Evolutionary conservation across 1,140 invertebrate genomes (phyloP), one percentile per base, ranked within the genome.

Genomic region (Atta cephalotes): DNA sequence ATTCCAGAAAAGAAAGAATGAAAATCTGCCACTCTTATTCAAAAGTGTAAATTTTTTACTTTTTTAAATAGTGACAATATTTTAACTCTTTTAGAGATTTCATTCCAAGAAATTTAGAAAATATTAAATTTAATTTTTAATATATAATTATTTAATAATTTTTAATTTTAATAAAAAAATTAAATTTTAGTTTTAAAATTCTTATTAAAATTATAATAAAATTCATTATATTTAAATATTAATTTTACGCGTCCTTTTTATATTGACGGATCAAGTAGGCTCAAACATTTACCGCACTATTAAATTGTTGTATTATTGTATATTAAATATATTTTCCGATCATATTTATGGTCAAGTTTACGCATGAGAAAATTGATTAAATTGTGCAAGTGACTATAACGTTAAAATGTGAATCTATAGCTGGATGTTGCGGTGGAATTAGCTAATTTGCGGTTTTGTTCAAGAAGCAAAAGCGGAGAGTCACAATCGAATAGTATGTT

Each of bases 391-490:
- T n/a, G 39, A 84, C 35, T 62, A 60, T 51, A 74, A 84, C n/a
- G 25, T 63, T 76, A 35, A 84, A 62, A 31, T 14, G 25, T 6
- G n/a, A 31, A 16, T 21, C 62, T 66, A 53, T 31, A 21, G 2
- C 10, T 45, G 7, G 7, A 25, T 60, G 72, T 72, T 60, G 68
- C 28, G 35, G 16, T 14, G 2, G 16, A 56, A 25, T 62, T 31
- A 74, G n/a, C 51, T 74, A 39, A 39, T 39, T 39, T 74, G 56
- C 9, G 80, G 80, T 1, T 39, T 60, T 21, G 68, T 84, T 84
- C 56, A 84, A 84, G 70, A 63, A 76, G 76, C 70, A 72, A 81
- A 66, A 45, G 53, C 14, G 16, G 31, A 49, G 56, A 62, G 10
- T 49, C 39, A 68, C 56, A 62, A 82, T 39, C 16, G 14, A 25